phyloP scores from a whole-genome alignment of 2,888 invertebrate genomes.

The Luperina nickerlii region DNA sequence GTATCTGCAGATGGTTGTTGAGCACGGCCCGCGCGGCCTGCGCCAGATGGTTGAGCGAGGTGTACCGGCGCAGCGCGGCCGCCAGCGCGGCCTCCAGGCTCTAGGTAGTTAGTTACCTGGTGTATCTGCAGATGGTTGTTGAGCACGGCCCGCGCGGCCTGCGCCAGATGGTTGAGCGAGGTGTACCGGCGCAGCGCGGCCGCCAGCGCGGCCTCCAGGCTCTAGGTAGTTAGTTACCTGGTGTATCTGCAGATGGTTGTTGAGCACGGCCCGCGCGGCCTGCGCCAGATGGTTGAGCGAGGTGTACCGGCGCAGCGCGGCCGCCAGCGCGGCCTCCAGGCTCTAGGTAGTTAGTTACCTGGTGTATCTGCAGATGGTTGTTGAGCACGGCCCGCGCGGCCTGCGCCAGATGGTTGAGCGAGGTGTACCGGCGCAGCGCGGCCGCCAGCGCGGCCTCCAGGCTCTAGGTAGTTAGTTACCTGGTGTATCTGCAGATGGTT shows the following conservation, averaged over 20 bases:
- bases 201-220: conserved; percentile 94
- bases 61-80: too few species aligned
- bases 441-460: conserved; percentile 96
- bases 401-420: conserved; percentile 98
- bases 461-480: too few species aligned
- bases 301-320: conserved; percentile 98
- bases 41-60: conserved; percentile 83
- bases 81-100: too few species aligned
- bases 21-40: conserved; percentile 83
- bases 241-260: conserved; percentile 97
- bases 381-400: conserved; percentile 98
- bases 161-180: conserved; percentile 98
- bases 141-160: conserved; percentile 98
- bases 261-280: conserved; percentile 98
- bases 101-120: conserved; percentile 75
- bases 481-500: too few species aligned
- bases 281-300: conserved; percentile 99
- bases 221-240: conserved; percentile 74
- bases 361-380: conserved; percentile 98
- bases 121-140: conserved; percentile 98
- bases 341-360: conserved; percentile 83
- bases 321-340: conserved; percentile 93
- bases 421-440: conserved; percentile 98
- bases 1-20: too few species aligned
- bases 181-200: conserved; percentile 98